Percentiles rank a stretch among this genome's conserved stretches.
These are phyloP conservation scores for Parauchenoglanis ngamensis DNA, from an alignment of 2,797 vertebrate species.

Conservation along the genomic window DNA sequence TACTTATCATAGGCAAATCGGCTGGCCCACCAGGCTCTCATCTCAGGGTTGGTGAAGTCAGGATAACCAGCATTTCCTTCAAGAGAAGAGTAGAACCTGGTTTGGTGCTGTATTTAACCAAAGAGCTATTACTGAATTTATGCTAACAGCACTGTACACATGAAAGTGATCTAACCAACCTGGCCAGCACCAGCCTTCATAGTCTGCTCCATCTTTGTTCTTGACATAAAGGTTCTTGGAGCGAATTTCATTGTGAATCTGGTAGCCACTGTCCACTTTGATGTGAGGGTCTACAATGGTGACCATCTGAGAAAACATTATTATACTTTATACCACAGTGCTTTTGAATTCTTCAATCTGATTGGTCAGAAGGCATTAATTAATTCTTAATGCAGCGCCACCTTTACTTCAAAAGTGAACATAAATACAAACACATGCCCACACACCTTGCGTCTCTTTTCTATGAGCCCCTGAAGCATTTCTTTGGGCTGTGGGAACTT, in stretches of 20 bases:
- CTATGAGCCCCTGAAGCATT: conserved; percentile 81
- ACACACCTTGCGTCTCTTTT: conserved; percentile 84
- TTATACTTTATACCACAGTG: neutral
- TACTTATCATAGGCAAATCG: conserved; percentile 88
- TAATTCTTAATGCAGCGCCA: neutral
- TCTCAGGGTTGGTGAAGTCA: conserved; percentile 85
- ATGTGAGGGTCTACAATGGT: conserved; percentile 94
- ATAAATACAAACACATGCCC: neutral
- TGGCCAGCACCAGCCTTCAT: conserved; percentile 97
- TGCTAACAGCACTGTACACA: neutral
- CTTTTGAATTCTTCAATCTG: neutral
- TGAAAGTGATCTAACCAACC: conserved; percentile 67
- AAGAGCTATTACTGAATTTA: neutral
- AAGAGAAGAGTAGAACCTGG: neutral
- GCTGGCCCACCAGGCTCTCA: conserved; percentile 89
- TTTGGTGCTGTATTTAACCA: neutral
- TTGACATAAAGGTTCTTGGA: conserved; percentile 82
- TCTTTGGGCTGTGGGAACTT: conserved; percentile 83
- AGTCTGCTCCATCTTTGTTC: conserved; percentile 88
- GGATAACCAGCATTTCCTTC: conserved; percentile 88
- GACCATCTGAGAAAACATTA: conserved; percentile 80
- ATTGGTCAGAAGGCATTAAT: neutral
- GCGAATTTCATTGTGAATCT: conserved; percentile 83
- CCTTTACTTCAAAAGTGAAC: neutral
- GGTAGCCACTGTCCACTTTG: conserved; percentile 87